Base-by-base conservation (phyloP, 2,113 vertebrate genomes). In the Eurystomus gularis region DNA sequence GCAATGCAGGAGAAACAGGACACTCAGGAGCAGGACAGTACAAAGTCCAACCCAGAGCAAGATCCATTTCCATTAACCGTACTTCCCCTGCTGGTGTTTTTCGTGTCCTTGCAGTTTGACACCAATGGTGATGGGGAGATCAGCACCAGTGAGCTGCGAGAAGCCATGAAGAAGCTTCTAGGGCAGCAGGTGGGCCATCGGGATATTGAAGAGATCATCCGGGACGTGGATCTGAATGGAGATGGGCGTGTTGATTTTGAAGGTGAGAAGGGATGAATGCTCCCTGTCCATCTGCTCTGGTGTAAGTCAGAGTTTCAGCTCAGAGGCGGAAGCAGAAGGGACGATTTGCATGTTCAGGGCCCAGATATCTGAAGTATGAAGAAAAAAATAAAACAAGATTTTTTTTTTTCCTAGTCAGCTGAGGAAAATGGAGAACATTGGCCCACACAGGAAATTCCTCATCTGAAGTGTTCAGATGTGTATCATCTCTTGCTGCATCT, bases 181-280 rank as follows among this genome's bases (percentile, higher is more conserved):
- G 99, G 99, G 68, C 99, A 99, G 90, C 99, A 99, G 97, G 99
- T 99, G 83, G 99, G 99, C 61, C 99, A 99, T 95, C 98, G 99
- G 96, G 99, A 99, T 70, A 98, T 99, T 75, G 99, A 99, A 94
- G 99, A 99, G 87, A 99, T 99, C 90, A 98, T 99, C 78, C 98
- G 99, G 78, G 99, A 99, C 19, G 99, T 99, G 73, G 99, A 99
- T 95, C 98, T 99, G 75, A 99, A 99, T 5, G 99, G 99, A 81
- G 99, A 99, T 20, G 99, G 99, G 71, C 99, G 98, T 17, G 99
- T 99, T 37, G 99, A 99, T 97, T 99, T 99, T 95, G 99, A 99
- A 99, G 99, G 99, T 99, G 98, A 98, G 97, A 35, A 78, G 82
- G 70, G 76, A 68, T 44, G 46, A 66, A 4, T 0, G 0, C 44